phyloP scores from a whole-genome alignment of 2,113 vertebrate genomes.

The Embiotoca jacksoni region DNA sequence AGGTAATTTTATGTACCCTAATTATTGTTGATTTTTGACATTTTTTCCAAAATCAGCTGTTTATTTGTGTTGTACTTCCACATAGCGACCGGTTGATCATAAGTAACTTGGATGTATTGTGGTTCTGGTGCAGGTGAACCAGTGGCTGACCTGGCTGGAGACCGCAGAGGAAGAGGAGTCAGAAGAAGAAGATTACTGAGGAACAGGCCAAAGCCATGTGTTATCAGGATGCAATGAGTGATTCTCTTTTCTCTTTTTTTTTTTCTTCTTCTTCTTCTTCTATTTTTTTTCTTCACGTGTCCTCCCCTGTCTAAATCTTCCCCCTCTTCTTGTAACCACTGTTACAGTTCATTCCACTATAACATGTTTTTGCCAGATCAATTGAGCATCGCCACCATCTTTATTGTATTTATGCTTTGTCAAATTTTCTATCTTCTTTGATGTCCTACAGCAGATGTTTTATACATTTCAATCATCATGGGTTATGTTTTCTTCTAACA shows the following conservation, averaged over 20 bases:
- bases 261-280: background rate
- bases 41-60: background rate
- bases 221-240: conserved; percentile 90
- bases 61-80: background rate
- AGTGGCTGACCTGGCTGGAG: conserved; percentile 99
- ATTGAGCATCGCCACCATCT: conserved; percentile 84
- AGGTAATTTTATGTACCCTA: conserved; percentile 82
- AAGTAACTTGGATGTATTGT: background rate
- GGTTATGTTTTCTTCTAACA: conserved; percentile 35
- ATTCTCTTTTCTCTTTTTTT: conserved; percentile 83
- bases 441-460: conserved; percentile 48
- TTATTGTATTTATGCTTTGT: conserved; percentile 49
- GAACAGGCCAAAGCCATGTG: conserved; percentile 93
- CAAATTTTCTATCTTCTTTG: conserved; percentile 15
- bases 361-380: conserved; percentile 81
- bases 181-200: conserved; percentile 97
- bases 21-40: too few relatives aligned
- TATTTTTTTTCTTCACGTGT: conserved; percentile 68
- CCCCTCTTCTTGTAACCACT: conserved; percentile 81
- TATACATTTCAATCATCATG: conserved; percentile 52
- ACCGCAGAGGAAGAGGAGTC: conserved; percentile 99
- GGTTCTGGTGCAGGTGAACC: conserved; percentile 90
- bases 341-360: conserved; percentile 90
- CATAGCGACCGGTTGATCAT: background rate
- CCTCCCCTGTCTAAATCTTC: background rate